Evolutionary conservation across 2,797 vertebrate genomes (phyloP).

Genomic region (Chelidonichthys spinosus): DNA sequence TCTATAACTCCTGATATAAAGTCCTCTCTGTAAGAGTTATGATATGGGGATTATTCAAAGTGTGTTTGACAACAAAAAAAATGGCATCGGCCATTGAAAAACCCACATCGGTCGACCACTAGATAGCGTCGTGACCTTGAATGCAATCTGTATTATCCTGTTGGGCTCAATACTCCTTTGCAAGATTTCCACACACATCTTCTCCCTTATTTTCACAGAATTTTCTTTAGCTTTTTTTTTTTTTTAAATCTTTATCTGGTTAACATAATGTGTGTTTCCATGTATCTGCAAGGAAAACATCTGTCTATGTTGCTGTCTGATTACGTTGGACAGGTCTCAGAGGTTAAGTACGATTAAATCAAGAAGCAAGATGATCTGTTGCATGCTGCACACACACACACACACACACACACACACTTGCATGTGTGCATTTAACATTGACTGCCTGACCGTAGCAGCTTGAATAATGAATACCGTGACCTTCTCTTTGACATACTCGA

Average conservation of each 20-base stretch:
- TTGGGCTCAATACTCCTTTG: slow-evolving; percentile 8
- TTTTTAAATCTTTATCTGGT: not conserved
- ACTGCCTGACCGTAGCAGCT: slow-evolving; percentile 11
- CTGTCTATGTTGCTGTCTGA: slow-evolving; percentile 18
- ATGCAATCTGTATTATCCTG: slow-evolving; percentile 49
- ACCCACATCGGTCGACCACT: too few relatives aligned
- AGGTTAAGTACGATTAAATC: slow-evolving; percentile 46
- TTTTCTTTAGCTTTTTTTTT: slow-evolving; percentile 22
- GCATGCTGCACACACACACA: not conserved
- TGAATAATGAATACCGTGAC: slow-evolving; percentile 32
- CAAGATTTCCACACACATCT: slow-evolving; percentile 1
- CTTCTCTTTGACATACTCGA: slow-evolving; percentile 40
- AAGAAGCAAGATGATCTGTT: slow-evolving; percentile 25
- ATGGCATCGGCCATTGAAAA: slow-evolving; percentile 13
- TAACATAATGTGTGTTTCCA: slow-evolving; percentile 11
- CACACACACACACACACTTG: not conserved
- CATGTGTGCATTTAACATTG: not conserved
- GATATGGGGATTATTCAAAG: slow-evolving; percentile 30
- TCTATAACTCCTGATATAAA: slow-evolving; percentile 23
- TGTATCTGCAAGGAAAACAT: not conserved
- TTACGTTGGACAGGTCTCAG: slow-evolving; percentile 12
- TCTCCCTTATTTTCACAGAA: not conserved
- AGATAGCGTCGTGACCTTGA: slow-evolving; percentile 48
- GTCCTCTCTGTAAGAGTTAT: slow-evolving; percentile 8
- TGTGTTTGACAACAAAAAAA: slow-evolving; percentile 43